Base-by-base conservation (phyloP, 2,888 invertebrate genomes). In the Bruchidius siliquastri region DNA sequence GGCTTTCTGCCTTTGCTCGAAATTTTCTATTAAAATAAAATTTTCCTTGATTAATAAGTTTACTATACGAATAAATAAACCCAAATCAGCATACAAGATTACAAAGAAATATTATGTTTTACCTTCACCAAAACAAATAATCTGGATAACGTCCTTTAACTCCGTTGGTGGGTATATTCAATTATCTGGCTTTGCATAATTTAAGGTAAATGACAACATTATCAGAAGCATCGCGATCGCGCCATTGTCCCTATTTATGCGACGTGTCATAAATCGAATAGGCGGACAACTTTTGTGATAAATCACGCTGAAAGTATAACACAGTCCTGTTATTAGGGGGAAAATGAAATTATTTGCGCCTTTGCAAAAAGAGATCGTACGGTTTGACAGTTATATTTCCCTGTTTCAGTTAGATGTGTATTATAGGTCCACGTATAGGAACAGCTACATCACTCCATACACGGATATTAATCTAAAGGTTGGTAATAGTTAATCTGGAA, bases 121-220 rank as follows among this genome's bases (percentile, higher is more conserved):
- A n/a, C n/a, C n/a, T n/a, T n/a, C n/a, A n/a, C n/a, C n/a, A n/a
- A n/a, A n/a, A n/a, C n/a, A n/a, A n/a, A n/a, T n/a, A n/a, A n/a
- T n/a, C n/a, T n/a, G n/a, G n/a, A n/a, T n/a, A n/a, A n/a, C n/a
- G n/a, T n/a, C n/a, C n/a, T n/a, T n/a, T n/a, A n/a, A n/a, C n/a
- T n/a, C n/a, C n/a, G n/a, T n/a, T n/a, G n/a, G n/a, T n/a, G n/a
- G 49, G 49, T 76, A 76, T 75, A 77, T 79, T 79, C 77, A 79
- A 77, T 79, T 79, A 79, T 75, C 78, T 74, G 73, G 73, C 75
- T 74, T 76, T 76, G 75, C 75, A 75, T 79, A 77, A 79, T 79
- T 79, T 72, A 76, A 74, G 71, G 66, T 70, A 75, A 77, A 77
- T 77, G 78, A 77, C 77, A 77, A 77, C 76, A 77, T 79, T 77